Conservation (phyloP, 2,797 vertebrate genomes). For the Enteromius mattozi region DNA sequence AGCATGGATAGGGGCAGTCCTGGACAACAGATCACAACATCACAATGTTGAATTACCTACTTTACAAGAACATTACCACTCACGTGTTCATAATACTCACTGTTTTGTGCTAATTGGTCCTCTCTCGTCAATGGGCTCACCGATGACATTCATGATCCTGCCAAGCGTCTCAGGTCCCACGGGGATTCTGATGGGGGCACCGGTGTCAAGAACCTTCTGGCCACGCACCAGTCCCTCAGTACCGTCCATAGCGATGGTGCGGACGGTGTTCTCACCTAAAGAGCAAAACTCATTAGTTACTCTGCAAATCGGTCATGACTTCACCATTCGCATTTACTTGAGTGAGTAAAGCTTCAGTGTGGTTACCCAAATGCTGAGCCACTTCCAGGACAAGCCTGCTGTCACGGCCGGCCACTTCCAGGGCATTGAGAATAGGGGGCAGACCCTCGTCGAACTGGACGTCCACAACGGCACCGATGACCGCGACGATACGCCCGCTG, state of each 20-base stretch:
- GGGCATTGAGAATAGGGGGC: conserved; percentile 95
- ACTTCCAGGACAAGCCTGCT: conserved; percentile 94
- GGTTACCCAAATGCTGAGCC: conserved; percentile 90
- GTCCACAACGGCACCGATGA: conserved; percentile 96
- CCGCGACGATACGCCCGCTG: conserved; percentile 90
- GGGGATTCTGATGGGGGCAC: conserved; percentile 94
- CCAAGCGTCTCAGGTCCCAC: conserved; percentile 96
- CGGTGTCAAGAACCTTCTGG: conserved; percentile 93
- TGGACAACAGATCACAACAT: conserved; percentile 60
- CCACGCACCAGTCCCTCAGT: conserved; percentile 96
- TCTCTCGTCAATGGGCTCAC: conserved; percentile 95
- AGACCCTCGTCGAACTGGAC: conserved; percentile 96
- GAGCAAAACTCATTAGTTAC: neutral
- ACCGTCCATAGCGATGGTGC: conserved; percentile 97
- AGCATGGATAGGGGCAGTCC: conserved; percentile 93
- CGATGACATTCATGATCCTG: conserved; percentile 98
- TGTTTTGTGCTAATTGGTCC: conserved; percentile 94
- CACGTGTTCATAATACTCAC: conserved; percentile 75
- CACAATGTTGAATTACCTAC: neutral
- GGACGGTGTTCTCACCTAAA: conserved; percentile 93
- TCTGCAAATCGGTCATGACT: neutral
- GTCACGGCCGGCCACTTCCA: conserved; percentile 91
- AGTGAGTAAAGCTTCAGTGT: neutral
- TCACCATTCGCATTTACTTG: neutral
- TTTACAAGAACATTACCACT: neutral